These are phyloP conservation scores for Cryptophagus acutangulus DNA, from an alignment of 2,888 invertebrate species.

Conservation along the genomic window DNA sequence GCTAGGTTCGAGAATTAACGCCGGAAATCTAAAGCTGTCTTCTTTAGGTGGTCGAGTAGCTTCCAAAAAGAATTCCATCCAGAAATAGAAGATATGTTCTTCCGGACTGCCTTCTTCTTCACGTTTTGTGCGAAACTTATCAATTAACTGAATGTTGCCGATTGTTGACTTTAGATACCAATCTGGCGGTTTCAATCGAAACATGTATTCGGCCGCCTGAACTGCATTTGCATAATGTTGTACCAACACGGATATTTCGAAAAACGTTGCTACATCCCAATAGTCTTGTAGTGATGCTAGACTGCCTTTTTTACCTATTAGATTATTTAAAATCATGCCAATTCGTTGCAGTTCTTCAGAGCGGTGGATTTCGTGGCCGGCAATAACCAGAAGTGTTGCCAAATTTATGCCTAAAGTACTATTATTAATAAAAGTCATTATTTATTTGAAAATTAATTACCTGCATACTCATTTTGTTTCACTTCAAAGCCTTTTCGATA, in stretches of 20 bases:
- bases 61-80: slow-evolving; percentile 98
- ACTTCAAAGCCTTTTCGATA: slow-evolving; percentile 96
- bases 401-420: slow-evolving; percentile 73
- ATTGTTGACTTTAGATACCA: slow-evolving; percentile 87
- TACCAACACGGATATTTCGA: slow-evolving; percentile 95
- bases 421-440: slow-evolving; percentile 7
- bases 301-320: slow-evolving; percentile 97
- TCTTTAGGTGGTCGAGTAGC: slow-evolving; percentile 79
- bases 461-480: slow-evolving; percentile 98
- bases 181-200: slow-evolving; percentile 82
- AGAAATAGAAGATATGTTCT: slow-evolving; percentile 85
- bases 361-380: slow-evolving; percentile 90
- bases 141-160: slow-evolving; percentile 65
- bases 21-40: slow-evolving; percentile 86
- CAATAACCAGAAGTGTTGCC: slow-evolving; percentile 93
- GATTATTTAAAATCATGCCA: slow-evolving; percentile 90
- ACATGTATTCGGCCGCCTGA: slow-evolving; percentile 94
- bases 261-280: slow-evolving; percentile 99
- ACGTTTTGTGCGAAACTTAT: slow-evolving; percentile 77
- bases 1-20: slow-evolving; percentile 83
- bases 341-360: slow-evolving; percentile 88
- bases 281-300: slow-evolving; percentile 89
- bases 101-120: slow-evolving; percentile 74
- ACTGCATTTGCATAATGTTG: slow-evolving; percentile 96
- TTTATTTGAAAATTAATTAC: slow-evolving; percentile 23